Conservation (phyloP, 1,140 invertebrate genomes). For the Plectrocnemia conspersa region DNA sequence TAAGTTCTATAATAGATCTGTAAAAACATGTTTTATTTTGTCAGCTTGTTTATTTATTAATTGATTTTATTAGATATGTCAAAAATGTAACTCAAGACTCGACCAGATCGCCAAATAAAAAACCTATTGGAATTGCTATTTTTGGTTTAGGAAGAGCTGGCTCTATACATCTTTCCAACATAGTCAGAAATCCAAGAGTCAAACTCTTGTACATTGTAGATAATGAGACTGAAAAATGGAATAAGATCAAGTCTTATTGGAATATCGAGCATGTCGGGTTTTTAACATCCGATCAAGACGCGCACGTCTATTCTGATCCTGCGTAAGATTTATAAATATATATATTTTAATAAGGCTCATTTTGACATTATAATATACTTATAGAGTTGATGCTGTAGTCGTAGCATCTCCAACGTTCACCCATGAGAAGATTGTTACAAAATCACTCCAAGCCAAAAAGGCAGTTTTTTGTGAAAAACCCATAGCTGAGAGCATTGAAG, state of each 20-base stretch:
- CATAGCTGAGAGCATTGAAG: conserved; percentile 54
- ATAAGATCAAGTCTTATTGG: conserved; percentile 51
- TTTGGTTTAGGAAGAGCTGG: conserved; percentile 60
- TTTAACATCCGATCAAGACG: conserved; percentile 50
- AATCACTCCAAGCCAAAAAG: conserved; percentile 56
- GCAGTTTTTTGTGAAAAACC: conserved; percentile 71
- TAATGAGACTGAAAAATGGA: conserved; percentile 47
- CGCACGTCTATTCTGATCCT: conserved; percentile 53
- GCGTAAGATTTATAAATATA: conserved; percentile 13
- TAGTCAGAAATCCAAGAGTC: conserved; percentile 52
- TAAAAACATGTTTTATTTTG: not conserved
- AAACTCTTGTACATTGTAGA: conserved; percentile 60
- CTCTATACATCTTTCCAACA: conserved; percentile 58
- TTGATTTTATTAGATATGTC: conserved; percentile 24
- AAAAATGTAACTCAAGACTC: conserved; percentile 20
- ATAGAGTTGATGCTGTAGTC: conserved; percentile 54
- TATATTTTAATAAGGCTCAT: not conserved
- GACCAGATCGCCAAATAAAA: conserved; percentile 17
- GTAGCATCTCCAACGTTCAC: conserved; percentile 58
- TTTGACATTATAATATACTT: conserved; percentile 27
- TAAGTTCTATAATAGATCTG: conserved; percentile 15
- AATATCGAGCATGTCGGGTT: conserved; percentile 48
- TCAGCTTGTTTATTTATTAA: not conserved
- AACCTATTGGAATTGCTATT: conserved; percentile 47
- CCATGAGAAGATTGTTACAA: conserved; percentile 58